phyloP scores from a whole-genome alignment of 2,888 invertebrate genomes.

The Pyrrhopygopsis socrates region DNA sequence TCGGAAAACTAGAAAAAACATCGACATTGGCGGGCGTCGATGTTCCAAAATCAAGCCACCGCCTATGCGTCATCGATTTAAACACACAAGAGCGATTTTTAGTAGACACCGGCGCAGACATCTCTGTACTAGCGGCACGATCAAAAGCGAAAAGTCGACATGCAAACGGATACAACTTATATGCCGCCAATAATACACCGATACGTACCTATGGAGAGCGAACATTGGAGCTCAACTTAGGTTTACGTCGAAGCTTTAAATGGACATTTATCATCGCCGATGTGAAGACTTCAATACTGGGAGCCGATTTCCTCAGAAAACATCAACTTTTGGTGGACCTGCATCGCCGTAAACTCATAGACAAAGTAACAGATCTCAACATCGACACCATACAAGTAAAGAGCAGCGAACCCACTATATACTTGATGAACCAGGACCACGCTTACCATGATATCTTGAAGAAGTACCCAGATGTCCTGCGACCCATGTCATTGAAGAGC shows the following conservation, averaged over 20 bases:
- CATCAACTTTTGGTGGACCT: conserved; percentile 64
- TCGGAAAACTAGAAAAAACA: conserved; percentile 45
- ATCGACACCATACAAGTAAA: conserved; percentile 21
- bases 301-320: conserved; percentile 67
- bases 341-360: conserved; percentile 54
- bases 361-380: conserved; percentile 52
- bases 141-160: conserved; percentile 6
- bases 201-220: conserved; percentile 62
- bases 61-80: conserved; percentile 67
- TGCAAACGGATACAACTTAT: conserved; percentile 45
- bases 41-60: conserved; percentile 42
- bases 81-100: conserved; percentile 58
- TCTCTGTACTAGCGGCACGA: conserved; percentile 51
- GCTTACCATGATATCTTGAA: conserved; percentile 34
- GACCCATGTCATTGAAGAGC: conserved; percentile 16
- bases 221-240: conserved; percentile 49
- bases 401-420: not conserved
- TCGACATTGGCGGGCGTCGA: conserved; percentile 73
- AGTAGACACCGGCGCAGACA: conserved; percentile 69
- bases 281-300: conserved; percentile 67
- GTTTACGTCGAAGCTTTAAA: conserved; percentile 54
- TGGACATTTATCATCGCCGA: conserved; percentile 74
- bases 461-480: conserved; percentile 48
- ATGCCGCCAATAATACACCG: conserved; percentile 78
- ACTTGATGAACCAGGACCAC: conserved; percentile 13